Evolutionary conservation across 2,113 vertebrate species (phyloP).

Genomic region (Clarias magur): DNA sequence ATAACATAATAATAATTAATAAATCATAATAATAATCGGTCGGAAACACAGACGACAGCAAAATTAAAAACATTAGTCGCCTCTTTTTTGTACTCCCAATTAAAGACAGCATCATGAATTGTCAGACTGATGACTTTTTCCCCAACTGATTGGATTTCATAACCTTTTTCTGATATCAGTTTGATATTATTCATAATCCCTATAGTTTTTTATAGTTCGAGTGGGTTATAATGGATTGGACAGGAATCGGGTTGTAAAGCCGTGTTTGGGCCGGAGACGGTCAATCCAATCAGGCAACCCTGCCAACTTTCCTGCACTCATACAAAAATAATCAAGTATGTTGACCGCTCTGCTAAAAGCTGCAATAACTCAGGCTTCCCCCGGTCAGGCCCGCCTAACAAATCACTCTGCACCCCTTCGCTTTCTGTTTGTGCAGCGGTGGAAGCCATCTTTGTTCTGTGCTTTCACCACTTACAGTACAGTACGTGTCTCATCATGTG

Average conservation of each 20-base stretch:
- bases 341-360: slow-evolving; percentile 20
- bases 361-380: slow-evolving; percentile 19
- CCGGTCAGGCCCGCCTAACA: neutral
- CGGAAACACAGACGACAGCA: too few species aligned
- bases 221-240: slow-evolving; percentile 28
- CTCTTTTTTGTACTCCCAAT: neutral
- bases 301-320: slow-evolving; percentile 23
- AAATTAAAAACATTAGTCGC: too few species aligned
- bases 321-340: slow-evolving; percentile 19
- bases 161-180: neutral
- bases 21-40: too few species aligned
- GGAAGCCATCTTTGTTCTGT: neutral
- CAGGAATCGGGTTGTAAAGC: slow-evolving; percentile 15
- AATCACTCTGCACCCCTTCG: slow-evolving; percentile 1
- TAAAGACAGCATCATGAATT: too few species aligned
- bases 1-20: too few species aligned
- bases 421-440: neutral
- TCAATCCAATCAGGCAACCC: slow-evolving; percentile 25
- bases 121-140: neutral
- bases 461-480: neutral
- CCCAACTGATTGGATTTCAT: neutral
- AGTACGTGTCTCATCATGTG: neutral
- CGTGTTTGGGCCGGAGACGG: neutral
- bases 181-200: slow-evolving; percentile 5
- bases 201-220: neutral